Evolutionary conservation across 2,797 vertebrate species (phyloP).

Genomic region (Crocidura indochinensis): DNA sequence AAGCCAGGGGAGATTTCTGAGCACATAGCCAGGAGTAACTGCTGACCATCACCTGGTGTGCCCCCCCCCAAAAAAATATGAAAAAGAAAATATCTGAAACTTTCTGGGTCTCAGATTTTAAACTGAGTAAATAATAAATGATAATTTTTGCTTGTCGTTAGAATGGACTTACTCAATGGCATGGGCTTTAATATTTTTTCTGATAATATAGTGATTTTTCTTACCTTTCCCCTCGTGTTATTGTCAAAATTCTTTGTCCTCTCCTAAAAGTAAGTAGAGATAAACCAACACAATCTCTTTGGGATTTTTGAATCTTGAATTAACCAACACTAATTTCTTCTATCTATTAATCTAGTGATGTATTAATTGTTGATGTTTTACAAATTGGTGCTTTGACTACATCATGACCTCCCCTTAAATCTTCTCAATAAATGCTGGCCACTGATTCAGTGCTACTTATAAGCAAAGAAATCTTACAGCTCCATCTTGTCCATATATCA

Average conservation of each 20-base stretch:
- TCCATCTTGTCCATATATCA: not conserved
- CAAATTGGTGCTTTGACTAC: not conserved
- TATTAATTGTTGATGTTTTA: constrained; percentile 9
- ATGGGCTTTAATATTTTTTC: constrained; percentile 8
- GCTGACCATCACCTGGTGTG: too few relatives aligned
- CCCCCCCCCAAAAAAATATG: too few relatives aligned
- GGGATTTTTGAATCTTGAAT: constrained; percentile 35
- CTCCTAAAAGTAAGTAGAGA: not conserved
- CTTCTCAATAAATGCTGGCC: not conserved
- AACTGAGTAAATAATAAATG: not conserved
- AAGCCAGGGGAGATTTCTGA: too few relatives aligned
- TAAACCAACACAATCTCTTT: not conserved
- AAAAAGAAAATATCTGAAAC: not conserved
- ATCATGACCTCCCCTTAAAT: constrained; percentile 17
- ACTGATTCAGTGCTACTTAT: not conserved
- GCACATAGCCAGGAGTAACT: too few relatives aligned
- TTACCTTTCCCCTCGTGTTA: constrained; percentile 5
- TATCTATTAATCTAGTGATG: not conserved
- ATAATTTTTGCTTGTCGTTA: not conserved
- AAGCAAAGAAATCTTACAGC: not conserved
- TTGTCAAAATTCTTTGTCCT: not conserved
- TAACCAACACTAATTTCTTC: constrained; percentile 14
- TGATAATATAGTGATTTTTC: constrained; percentile 41
- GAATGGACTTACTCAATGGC: not conserved
- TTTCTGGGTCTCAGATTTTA: constrained; percentile 22